Base-by-base conservation (phyloP, 2,888 invertebrate genomes). In the Lumbricus terrestris region DNA sequence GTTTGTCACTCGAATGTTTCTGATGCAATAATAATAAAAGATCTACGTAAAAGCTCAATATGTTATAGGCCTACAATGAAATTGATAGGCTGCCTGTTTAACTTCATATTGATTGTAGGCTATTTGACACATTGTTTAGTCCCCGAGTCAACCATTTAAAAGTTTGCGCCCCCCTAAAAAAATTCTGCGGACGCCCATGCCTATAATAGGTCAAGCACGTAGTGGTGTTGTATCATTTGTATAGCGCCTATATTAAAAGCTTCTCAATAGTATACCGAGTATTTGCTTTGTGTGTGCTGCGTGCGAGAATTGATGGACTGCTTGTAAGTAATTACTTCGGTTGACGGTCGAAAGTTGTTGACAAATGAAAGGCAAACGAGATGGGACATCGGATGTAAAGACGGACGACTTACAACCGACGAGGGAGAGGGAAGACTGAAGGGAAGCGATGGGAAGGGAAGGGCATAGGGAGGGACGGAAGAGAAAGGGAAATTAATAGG, bases 241-340 rank as follows among this genome's bases (percentile, higher is more conserved):
- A 69, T 69, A 69, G 69, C 69, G 69, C 69, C 69, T 69, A 69
- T 69, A 8, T 3, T n/a, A n/a, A 6, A 69, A 29, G n/a, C 69
- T 69, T 69, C 69, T 69, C 69, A n/a, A 29, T 69, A 69, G 69
- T n/a, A n/a, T n/a, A n/a, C n/a, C n/a, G n/a, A 8, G 29, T 11
- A 69, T 29, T 69, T 69, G 69, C n/a, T 69, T 6, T 69, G 69
- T 29, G 0, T 29, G n/a, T n/a, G 13, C n/a, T 11, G 29, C 47
- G 47, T 47, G 47, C 69, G 69, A 69, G 69, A 69, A 69, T 69
- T 69, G 69, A 69, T 69, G 69, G 69, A n/a, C 69, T 69, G 69
- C 69, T 69, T 69, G 69, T 69, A 69, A 69, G 69, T 69, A 69
- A 69, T 69, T 69, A 69, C n/a, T 69, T 69, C n/a, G 69, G 69